phyloP scores from a whole-genome alignment of 2,888 invertebrate species.

The Parthenolecanium corni region DNA sequence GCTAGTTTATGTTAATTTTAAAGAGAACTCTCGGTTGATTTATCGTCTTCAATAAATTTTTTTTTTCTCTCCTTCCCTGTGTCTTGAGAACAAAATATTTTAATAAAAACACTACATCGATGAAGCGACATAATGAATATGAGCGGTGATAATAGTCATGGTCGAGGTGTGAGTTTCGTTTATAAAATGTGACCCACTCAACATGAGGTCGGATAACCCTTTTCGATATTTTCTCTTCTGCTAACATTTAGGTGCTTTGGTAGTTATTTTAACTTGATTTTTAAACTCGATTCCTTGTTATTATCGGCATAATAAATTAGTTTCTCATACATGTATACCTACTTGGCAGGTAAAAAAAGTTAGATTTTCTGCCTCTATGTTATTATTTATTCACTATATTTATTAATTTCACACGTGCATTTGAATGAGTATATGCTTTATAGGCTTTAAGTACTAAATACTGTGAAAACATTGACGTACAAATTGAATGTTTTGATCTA shows the following conservation, averaged over 20 bases:
- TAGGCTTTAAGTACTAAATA: no score
- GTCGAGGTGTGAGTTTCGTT: constrained; percentile 15
- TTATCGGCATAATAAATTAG: constrained; percentile 7
- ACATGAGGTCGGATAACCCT: constrained; percentile 24
- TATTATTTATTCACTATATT: background rate
- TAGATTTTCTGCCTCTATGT: constrained; percentile 2
- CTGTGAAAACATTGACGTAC: no score
- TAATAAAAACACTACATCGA: constrained; percentile 8
- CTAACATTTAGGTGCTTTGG: background rate
- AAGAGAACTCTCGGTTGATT: constrained; percentile 11
- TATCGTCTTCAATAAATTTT: constrained; percentile 8
- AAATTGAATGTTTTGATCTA: no score
- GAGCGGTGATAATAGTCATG: constrained; percentile 12
- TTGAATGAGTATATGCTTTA: no score
- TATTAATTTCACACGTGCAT: no score
- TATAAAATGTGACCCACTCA: constrained; percentile 17
- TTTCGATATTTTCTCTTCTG: background rate
- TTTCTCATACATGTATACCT: no score
- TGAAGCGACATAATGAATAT: constrained; percentile 20
- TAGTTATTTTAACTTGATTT: background rate
- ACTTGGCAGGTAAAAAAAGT: background rate
- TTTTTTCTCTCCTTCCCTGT: background rate
- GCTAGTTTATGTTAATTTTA: constrained; percentile 8
- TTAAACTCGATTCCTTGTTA: constrained; percentile 7
- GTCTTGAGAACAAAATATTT: constrained; percentile 5